phyloP scores from a whole-genome alignment of 2,113 vertebrate genomes.

The Siniperca knerii region DNA sequence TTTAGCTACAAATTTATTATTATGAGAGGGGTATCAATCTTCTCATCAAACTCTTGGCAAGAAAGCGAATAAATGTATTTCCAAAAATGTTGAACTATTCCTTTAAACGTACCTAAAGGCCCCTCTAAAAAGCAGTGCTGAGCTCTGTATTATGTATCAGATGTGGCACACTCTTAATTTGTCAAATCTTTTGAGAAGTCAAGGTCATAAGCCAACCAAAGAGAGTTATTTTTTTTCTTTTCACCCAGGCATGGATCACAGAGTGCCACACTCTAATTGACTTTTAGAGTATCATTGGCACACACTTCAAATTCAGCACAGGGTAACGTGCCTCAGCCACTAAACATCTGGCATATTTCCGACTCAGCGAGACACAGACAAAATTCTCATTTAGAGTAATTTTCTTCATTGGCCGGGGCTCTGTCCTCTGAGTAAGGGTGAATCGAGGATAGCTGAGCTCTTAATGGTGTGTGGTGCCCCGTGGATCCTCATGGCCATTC shows the following conservation, averaged over 20 bases:
- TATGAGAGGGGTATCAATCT: neutral
- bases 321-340: slow-evolving; percentile 51
- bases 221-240: neutral
- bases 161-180: slow-evolving; percentile 27
- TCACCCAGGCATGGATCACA: slow-evolving; percentile 38
- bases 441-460: slow-evolving; percentile 62
- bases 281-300: slow-evolving; percentile 42
- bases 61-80: neutral
- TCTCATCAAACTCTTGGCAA: neutral
- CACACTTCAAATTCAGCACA: slow-evolving; percentile 32
- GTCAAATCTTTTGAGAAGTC: slow-evolving; percentile 43
- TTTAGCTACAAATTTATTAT: neutral
- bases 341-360: slow-evolving; percentile 70
- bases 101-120: slow-evolving; percentile 19
- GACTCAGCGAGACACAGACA: slow-evolving; percentile 57
- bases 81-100: neutral
- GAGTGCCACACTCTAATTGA: slow-evolving; percentile 46
- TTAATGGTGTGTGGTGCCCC: slow-evolving; percentile 59
- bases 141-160: slow-evolving; percentile 34
- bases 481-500: slow-evolving; percentile 45
- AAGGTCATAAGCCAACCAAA: slow-evolving; percentile 54
- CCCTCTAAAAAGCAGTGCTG: slow-evolving; percentile 1
- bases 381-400: slow-evolving; percentile 58
- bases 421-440: slow-evolving; percentile 55
- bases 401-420: slow-evolving; percentile 45